Base-by-base conservation (phyloP, 2,797 vertebrate species). In the Crax fasciolata region DNA sequence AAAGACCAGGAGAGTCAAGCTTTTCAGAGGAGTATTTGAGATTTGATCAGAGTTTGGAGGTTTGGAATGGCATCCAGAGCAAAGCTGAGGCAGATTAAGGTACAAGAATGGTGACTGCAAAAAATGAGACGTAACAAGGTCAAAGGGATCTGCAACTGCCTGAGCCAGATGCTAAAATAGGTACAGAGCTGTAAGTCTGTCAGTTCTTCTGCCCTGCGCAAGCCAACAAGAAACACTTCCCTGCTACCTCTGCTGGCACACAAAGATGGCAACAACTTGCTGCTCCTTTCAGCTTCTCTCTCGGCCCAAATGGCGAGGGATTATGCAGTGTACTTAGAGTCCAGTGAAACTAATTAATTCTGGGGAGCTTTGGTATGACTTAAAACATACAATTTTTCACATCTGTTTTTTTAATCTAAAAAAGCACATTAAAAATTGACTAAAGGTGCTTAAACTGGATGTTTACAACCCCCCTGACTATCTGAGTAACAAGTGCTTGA, bases 81-180 rank as follows among this genome's bases (percentile, higher is more conserved):
- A 15, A 89, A 71, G 32, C 5, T 78, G 21, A 91, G 32, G 39
- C 11, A 74, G 41, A 11, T 66, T 44, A 58, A 11, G 8, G 24
- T 28, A 4, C 24, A 79, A 76, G 57, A 87, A 80, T 49, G 3
- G 11, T 9, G 15, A 81, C 41, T 83, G 46, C 35, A 18, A 63
- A 18, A 63, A 76, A 48, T 3, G 13, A 44, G 8, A 70, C 13
- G 2, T 49, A 78, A 70, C 23, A 58, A 52, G 11, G 21, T 13
- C 74, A 73, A 59, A 59, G 27, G 19, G 30, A 35, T 43, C 52
- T 77, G 30, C 41, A 87, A 38, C 21, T 48, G 32, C 44, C n/a
- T 9, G 8, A 92, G 49, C 38, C 35, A 0, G 0, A 6, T 4
- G 2, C n/a, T 77, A 44, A 43, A 65, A 76, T 11, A 52, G 85